These are phyloP conservation scores for Todiramphus saurophagus DNA, from an alignment of 2,113 vertebrate species.

Conservation along the genomic window DNA sequence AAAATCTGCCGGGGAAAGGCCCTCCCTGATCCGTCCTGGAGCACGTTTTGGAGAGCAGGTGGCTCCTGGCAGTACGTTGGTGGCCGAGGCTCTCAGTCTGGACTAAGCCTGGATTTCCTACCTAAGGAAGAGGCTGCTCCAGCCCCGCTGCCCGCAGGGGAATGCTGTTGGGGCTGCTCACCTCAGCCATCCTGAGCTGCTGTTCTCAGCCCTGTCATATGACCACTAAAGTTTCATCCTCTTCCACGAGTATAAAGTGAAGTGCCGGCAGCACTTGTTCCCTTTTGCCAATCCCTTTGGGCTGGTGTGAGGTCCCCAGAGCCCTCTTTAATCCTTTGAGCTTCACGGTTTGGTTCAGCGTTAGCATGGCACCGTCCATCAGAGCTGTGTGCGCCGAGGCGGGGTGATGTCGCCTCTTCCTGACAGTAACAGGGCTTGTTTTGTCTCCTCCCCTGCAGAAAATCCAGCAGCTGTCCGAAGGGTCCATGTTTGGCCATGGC, in stretches of 20 bases:
- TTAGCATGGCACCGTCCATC: fast-evolving
- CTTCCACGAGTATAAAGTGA: background rate
- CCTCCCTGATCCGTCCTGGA: slow-evolving; percentile 19
- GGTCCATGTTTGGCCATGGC: slow-evolving; percentile 87
- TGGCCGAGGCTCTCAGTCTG: slow-evolving; percentile 2
- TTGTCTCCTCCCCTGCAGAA: slow-evolving; percentile 67
- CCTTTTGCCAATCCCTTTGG: background rate
- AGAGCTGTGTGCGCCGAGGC: fast-evolving
- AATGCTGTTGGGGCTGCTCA: background rate
- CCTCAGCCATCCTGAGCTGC: fast-evolving
- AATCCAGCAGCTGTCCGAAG: slow-evolving; percentile 85
- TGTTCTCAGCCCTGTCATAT: fast-evolving
- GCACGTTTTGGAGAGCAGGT: slow-evolving; percentile 22
- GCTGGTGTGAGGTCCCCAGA: background rate
- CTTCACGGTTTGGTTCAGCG: fast-evolving
- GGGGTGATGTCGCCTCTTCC: fast-evolving
- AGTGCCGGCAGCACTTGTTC: background rate
- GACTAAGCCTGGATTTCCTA: slow-evolving; percentile 23
- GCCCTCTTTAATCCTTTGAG: background rate
- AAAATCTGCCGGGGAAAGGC: background rate
- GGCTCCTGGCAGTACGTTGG: background rate
- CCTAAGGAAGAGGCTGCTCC: background rate
- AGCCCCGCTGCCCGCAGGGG: fast-evolving
- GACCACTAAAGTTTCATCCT: fast-evolving
- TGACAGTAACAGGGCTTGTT: background rate